Percentiles rank a stretch among this genome's conserved stretches.
Evolutionary conservation across 1,140 invertebrate genomes (phyloP).

Genomic region (Hycleus phaleratus): DNA sequence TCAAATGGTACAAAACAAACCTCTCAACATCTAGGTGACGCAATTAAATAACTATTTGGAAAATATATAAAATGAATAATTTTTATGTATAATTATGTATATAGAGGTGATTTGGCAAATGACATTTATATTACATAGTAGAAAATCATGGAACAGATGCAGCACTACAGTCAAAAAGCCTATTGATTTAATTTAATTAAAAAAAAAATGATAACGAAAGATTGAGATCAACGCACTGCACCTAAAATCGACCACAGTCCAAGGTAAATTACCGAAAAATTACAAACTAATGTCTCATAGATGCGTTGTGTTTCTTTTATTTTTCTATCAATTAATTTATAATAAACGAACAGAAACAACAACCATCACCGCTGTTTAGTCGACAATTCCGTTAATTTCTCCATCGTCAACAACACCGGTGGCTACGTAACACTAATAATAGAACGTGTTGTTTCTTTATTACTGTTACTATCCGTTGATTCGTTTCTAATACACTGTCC

Average conservation of each 20-base stretch:
- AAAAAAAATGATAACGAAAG: not conserved
- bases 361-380: too few species aligned
- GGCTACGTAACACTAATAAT: slow-evolving; percentile 56
- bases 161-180: slow-evolving; percentile 21
- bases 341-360: too few species aligned
- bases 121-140: slow-evolving; percentile 44
- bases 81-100: slow-evolving; percentile 24
- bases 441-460: slow-evolving; percentile 45
- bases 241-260: slow-evolving; percentile 8
- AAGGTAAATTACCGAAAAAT: not conserved
- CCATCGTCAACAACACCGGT: not conserved
- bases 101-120: slow-evolving; percentile 41
- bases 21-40: slow-evolving; percentile 11
- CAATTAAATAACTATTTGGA: slow-evolving; percentile 26
- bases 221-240: slow-evolving; percentile 31
- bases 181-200: not conserved
- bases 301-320: not conserved
- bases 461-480: slow-evolving; percentile 37
- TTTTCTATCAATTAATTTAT: not conserved
- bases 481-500: slow-evolving; percentile 59
- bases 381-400: not conserved
- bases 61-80: slow-evolving; percentile 25
- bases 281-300: not conserved
- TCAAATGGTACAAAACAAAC: not conserved
- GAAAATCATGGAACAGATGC: slow-evolving; percentile 22